Percentiles rank a stretch among this genome's conserved stretches.
phyloP scores from a whole-genome alignment of 2,888 invertebrate genomes.

The Neria commutata region DNA sequence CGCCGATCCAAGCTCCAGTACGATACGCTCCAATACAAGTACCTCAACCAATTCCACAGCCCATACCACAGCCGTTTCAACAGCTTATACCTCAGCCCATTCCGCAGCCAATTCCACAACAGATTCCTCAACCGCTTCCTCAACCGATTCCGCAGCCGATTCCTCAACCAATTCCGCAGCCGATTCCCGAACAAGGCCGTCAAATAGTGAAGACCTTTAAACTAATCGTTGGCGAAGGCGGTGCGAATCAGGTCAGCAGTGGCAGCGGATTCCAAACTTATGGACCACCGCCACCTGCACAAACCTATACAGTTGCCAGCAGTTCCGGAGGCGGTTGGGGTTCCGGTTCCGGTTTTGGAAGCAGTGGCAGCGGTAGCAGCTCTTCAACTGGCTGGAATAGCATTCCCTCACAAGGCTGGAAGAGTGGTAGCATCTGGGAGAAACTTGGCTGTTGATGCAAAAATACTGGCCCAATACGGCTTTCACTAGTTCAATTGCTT shows the following conservation, averaged over 20 bases:
- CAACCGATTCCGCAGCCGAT: constrained; percentile 9
- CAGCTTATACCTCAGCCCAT: constrained; percentile 4
- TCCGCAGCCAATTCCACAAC: not conserved
- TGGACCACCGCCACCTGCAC: constrained; percentile 37
- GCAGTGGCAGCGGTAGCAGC: constrained; percentile 13
- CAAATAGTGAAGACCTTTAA: constrained; percentile 49
- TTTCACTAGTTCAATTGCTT: not conserved
- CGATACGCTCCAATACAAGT: not conserved
- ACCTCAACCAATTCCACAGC: not conserved
- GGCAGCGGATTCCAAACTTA: constrained; percentile 36
- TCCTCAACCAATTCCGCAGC: constrained; percentile 25
- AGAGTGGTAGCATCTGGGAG: constrained; percentile 51
- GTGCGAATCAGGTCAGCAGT: constrained; percentile 8
- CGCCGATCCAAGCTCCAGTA: not conserved
- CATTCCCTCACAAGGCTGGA: constrained; percentile 38
- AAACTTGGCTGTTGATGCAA: constrained; percentile 45
- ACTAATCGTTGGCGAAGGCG: constrained; percentile 43
- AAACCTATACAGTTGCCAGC: constrained; percentile 14
- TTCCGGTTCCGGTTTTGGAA: constrained; percentile 15
- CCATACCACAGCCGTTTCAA: constrained; percentile 15
- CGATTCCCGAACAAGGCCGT: constrained; percentile 18
- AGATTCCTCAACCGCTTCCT: constrained; percentile 8
- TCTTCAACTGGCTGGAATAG: constrained; percentile 7
- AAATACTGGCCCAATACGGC: not conserved
- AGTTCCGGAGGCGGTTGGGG: not conserved